phyloP scores from a whole-genome alignment of 2,113 vertebrate genomes.

The Podocnemis expansa region DNA sequence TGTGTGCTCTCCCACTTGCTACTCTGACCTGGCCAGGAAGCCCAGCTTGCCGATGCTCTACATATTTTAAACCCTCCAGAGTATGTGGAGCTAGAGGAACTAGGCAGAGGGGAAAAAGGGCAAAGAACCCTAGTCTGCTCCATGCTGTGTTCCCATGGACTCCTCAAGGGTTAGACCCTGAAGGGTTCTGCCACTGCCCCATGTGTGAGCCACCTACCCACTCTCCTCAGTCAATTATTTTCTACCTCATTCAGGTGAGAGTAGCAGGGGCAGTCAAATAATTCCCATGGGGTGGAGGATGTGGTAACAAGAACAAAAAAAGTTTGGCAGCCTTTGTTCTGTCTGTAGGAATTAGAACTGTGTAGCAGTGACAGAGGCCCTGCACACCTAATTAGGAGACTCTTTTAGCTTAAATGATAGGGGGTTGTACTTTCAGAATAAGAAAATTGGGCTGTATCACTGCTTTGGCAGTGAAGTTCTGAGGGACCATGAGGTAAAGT shows the following conservation, averaged over 20 bases:
- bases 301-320: background rate
- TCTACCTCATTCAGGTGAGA: background rate
- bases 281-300: background rate
- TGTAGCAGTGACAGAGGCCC: background rate
- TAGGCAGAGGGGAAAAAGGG: background rate
- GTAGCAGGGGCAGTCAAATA: background rate
- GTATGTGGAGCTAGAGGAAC: background rate
- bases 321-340: background rate
- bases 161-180: background rate
- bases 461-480: background rate
- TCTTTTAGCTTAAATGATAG: background rate
- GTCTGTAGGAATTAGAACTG: background rate
- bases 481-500: background rate
- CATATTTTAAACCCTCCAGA: background rate
- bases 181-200: background rate
- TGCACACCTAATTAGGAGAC: background rate
- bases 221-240: background rate
- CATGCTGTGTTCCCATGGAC: no score
- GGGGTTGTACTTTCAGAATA: rapidly evolving
- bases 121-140: background rate
- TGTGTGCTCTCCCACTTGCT: background rate
- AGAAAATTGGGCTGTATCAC: background rate
- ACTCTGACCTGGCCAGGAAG: background rate
- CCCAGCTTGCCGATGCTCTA: background rate
- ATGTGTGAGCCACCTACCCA: background rate